These are phyloP conservation scores for Montipora cactus DNA, from an alignment of 64 coral and sea anemone genomes.

Conservation along the genomic window DNA sequence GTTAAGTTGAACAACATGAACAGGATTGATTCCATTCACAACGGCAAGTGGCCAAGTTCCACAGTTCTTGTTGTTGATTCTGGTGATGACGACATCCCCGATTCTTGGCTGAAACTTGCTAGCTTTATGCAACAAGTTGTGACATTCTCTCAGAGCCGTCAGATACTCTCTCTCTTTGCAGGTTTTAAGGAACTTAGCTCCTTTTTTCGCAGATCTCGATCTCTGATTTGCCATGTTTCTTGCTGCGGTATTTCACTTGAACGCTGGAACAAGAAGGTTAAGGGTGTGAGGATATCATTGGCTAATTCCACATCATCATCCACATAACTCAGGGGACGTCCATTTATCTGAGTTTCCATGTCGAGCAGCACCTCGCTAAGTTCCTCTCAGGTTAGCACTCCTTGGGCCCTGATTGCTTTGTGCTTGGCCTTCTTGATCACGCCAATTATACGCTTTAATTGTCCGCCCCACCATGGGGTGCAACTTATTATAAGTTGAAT, in stretches of 20 bases:
- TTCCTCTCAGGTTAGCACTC: not conserved
- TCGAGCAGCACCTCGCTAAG: not conserved
- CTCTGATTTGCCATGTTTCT: slow-evolving; percentile 35
- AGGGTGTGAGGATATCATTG: slow-evolving; percentile 32
- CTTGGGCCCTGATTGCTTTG: not conserved
- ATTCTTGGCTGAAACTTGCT: no score
- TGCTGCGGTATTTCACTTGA: slow-evolving; percentile 27
- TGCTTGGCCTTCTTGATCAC: not conserved
- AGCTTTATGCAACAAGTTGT: no score
- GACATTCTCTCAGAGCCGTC: no score
- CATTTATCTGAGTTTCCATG: slow-evolving; percentile 32
- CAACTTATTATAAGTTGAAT: not conserved
- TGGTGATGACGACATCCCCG: no score
- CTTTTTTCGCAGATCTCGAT: slow-evolving; percentile 17
- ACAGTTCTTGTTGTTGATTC: no score
- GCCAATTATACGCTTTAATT: no score
- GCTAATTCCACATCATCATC: slow-evolving; percentile 60
- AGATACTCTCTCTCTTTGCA: no score
- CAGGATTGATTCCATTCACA: no score
- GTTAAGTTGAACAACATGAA: no score
- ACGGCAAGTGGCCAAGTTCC: no score
- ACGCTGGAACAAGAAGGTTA: slow-evolving; percentile 47
- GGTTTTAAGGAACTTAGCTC: slow-evolving; percentile 20
- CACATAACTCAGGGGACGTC: slow-evolving; percentile 56
- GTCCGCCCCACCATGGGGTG: no score